Base-by-base conservation (phyloP, 2,888 invertebrate genomes). In the Monopis laevigella region DNA sequence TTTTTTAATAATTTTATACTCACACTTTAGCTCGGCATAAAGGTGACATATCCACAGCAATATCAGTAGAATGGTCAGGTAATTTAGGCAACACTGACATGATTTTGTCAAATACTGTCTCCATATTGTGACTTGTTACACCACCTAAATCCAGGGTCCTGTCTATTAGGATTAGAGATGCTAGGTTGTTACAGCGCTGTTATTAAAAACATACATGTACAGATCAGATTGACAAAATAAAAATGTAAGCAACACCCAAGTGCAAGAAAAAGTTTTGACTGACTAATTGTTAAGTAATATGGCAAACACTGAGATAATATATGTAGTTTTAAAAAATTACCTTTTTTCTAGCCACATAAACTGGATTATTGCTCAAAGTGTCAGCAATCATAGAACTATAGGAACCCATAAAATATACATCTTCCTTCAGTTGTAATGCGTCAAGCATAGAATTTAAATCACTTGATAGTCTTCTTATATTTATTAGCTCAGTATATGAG, bases 131-230 rank as follows among this genome's bases (percentile, higher is more conserved):
- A 45, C 84, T 84, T 10, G 84, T 81, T 3, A 84, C 83, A 13
- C 83, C 83, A 45, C 85, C 85, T 27, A 89, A 57, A 56, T 89
- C 89, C 40, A 89, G 55, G 0, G 85, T 84, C 7, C 89, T 78
- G 50, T 89, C 89, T 13, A 89, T 65, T 17, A 86, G 64, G 32
- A 86, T 82, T 7, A 86, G 51, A 1, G 86, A 82, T 2, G 82
- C 68, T 7, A 75, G 80, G 29, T 68, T 70, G 2, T 67, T 51
- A 34, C 82, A 82, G 41, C 64, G 71, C 82, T 83, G 56, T n/a
- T n/a, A n/a, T n/a, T n/a, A n/a, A n/a, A n/a, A n/a, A n/a, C n/a
- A n/a, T n/a, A n/a, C n/a, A n/a, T n/a, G n/a, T n/a, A n/a, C n/a
- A n/a, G n/a, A n/a, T n/a, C n/a, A n/a, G n/a, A n/a, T n/a, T n/a